These are phyloP conservation scores for Catagonus wagneri DNA, from an alignment of 2,113 vertebrate genomes.

Conservation along the genomic window DNA sequence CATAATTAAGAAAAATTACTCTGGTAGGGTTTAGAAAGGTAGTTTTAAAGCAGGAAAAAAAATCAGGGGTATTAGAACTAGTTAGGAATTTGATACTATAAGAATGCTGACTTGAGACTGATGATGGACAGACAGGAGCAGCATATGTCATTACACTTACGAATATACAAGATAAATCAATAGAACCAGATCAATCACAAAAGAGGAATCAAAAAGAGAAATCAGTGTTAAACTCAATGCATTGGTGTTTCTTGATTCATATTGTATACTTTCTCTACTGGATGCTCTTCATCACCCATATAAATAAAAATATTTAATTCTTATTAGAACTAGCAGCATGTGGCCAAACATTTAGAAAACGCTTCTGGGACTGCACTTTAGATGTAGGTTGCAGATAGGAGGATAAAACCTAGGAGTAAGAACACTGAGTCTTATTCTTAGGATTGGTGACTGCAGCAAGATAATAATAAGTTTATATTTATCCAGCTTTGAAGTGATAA, in stretches of 20 bases:
- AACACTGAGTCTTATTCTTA: neutral
- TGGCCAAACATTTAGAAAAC: neutral
- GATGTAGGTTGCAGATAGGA: neutral
- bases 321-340: neutral
- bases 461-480: neutral
- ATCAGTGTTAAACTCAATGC: neutral
- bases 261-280: neutral
- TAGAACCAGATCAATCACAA: neutral
- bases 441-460: neutral
- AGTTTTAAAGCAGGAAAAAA: neutral
- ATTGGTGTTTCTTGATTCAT: neutral
- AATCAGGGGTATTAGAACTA: neutral
- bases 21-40: neutral
- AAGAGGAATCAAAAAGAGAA: neutral
- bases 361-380: neutral
- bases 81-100: neutral
- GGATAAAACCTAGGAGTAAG: neutral
- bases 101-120: neutral
- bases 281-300: neutral
- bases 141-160: neutral
- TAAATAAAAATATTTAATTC: neutral
- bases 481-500: neutral
- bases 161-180: neutral
- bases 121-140: neutral
- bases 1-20: neutral